Evolutionary conservation across 2,888 invertebrate species (phyloP).

Genomic region (Parnassius smintheus): DNA sequence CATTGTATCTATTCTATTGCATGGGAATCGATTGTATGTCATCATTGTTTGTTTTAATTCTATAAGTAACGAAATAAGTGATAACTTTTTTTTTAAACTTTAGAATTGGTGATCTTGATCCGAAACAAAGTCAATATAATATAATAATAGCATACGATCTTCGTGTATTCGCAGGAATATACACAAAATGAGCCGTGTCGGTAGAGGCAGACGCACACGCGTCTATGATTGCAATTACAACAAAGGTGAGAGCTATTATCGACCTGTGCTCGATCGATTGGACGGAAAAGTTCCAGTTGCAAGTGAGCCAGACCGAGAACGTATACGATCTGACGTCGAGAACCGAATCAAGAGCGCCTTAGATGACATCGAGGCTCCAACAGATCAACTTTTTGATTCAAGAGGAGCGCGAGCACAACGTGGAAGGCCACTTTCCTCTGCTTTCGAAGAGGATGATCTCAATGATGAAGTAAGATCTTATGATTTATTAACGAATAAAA

Average conservation of each 20-base stretch:
- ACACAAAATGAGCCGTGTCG: conserved; percentile 65
- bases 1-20: too few species aligned
- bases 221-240: conserved; percentile 93
- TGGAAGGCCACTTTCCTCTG: conserved; percentile 67
- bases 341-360: conserved; percentile 61
- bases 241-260: conserved; percentile 91
- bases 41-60: too few species aligned
- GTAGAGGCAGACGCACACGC: conserved; percentile 87
- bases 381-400: conserved; percentile 84
- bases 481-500: background rate
- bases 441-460: conserved; percentile 70
- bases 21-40: too few species aligned
- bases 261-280: conserved; percentile 87
- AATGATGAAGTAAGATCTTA: conserved; percentile 69
- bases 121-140: background rate
- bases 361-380: conserved; percentile 54
- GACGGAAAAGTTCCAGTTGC: conserved; percentile 82
- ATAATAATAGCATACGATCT: background rate
- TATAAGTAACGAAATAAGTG: too few species aligned
- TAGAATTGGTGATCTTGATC: too few species aligned
- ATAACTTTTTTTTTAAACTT: too few species aligned
- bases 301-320: conserved; percentile 63
- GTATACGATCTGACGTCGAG: conserved; percentile 59
- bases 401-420: conserved; percentile 79
- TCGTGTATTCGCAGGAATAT: conserved; percentile 29